Conservation (phyloP, 2,113 vertebrate species). For the Todiramphus chloris region DNA sequence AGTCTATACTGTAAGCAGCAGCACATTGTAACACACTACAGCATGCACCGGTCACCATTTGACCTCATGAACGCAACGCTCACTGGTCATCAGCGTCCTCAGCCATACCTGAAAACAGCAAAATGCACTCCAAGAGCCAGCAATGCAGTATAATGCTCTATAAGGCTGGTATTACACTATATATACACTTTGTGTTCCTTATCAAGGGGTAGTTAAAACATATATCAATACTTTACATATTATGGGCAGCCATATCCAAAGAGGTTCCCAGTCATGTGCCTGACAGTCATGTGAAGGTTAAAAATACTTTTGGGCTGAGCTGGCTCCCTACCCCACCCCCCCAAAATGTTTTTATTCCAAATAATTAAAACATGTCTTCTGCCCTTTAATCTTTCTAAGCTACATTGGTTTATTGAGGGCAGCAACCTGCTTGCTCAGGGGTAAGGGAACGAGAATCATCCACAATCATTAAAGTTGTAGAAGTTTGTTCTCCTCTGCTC, state of each 20-base stretch:
- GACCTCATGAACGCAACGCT: not conserved
- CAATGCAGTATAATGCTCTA: rapidly evolving
- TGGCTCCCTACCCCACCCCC: too few species aligned
- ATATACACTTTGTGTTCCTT: rapidly evolving
- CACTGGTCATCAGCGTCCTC: rapidly evolving
- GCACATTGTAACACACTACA: too few species aligned
- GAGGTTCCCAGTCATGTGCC: not conserved
- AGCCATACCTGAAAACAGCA: not conserved
- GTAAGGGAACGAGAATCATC: not conserved
- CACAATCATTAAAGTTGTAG: not conserved
- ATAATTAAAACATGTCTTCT: not conserved
- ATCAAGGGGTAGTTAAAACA: not conserved
- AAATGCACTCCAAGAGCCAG: rapidly evolving
- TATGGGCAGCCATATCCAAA: not conserved
- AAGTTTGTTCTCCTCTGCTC: not conserved
- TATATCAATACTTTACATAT: rapidly evolving
- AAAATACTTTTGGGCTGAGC: not conserved
- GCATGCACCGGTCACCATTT: not conserved
- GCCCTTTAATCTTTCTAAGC: not conserved
- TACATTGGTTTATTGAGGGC: not conserved
- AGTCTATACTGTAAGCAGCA: not conserved
- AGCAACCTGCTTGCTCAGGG: not conserved
- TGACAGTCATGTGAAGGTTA: not conserved
- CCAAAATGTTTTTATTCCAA: not conserved
- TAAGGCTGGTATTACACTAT: not conserved